Conservation (phyloP, 2,888 invertebrate species). For the Leptinotarsa juncta region DNA sequence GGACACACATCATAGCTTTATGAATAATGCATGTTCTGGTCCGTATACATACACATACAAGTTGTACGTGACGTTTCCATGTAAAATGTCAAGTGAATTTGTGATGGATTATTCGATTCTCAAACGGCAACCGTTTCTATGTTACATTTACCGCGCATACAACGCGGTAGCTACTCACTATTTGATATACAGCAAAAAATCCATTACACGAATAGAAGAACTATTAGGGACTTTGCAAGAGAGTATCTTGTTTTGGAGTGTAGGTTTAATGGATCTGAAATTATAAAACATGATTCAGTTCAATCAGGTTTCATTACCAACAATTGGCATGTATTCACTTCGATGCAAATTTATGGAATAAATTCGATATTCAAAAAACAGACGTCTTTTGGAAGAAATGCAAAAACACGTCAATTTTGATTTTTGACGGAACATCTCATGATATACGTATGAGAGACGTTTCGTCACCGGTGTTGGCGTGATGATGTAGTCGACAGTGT, state of each 20-base stretch:
- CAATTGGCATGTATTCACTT: too few species aligned
- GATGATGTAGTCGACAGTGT: too few species aligned
- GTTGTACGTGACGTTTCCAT: slow-evolving; percentile 54
- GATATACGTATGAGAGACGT: too few species aligned
- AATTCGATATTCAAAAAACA: too few species aligned
- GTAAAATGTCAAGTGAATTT: slow-evolving; percentile 58
- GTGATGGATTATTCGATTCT: slow-evolving; percentile 58
- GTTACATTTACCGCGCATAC: slow-evolving; percentile 23
- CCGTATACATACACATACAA: slow-evolving; percentile 29
- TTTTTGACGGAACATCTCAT: too few species aligned
- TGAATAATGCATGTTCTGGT: slow-evolving; percentile 38
- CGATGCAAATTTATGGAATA: too few species aligned
- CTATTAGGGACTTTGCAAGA: too few species aligned
- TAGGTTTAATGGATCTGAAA: background rate
- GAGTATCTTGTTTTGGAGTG: too few species aligned
- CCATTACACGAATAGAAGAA: background rate
- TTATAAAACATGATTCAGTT: background rate
- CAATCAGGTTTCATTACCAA: too few species aligned
- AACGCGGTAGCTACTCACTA: background rate
- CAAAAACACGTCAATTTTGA: too few species aligned
- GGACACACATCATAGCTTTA: slow-evolving; percentile 22
- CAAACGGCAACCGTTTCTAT: slow-evolving; percentile 38
- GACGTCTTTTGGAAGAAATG: too few species aligned
- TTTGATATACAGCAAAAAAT: background rate
- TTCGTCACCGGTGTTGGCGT: too few species aligned